Base-by-base conservation (phyloP, 2,888 invertebrate genomes). In the Leucophenga montana region DNA sequence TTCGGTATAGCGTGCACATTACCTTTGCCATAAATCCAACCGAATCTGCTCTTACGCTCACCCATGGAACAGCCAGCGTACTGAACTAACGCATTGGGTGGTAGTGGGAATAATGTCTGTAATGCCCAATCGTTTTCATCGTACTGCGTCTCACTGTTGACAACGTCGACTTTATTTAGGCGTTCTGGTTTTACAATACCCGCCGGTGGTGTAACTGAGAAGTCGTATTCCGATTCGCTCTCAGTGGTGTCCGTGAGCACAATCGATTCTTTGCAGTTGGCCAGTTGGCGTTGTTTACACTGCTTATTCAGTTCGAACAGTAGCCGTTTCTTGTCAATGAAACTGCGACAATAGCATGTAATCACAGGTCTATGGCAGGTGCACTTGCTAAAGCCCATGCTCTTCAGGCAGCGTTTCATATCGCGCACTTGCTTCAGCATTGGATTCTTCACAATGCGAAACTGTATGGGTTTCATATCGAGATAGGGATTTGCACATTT, bases 171-270 rank as follows among this genome's bases (percentile, higher is more conserved):
- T 71, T 87, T 88, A 2, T 89, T 86, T 65, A 90, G 89, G 11
- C 91, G 89, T 69, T 91, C 89, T 1, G 92, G 90, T 75, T 91
- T 92, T 66, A 93, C 92, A 50, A 93, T 90, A 0, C 92, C 93
- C 54, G 92, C 93, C 0, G 93, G 93, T 0, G 93, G 93, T 0
- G 93, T 93, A 67, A 93, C 93, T 71, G 93, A 93, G 53, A 93
- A 92, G 78, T 93, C 93, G 87, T 93, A 90, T 69, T 93, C 93
- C 1, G 91, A 92, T 72, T 93, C 92, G 22, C 85, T 88, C 20
- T 88, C 88, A 11, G 84, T 83, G 9, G 88, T 87, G 18, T 88
- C 88, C 0, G 88, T 83, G 0, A 88, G 75, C 0, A 86, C 78
- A 16, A 88, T 71, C 0, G 76, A 73, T 8, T 85, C 74, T 31